Evolutionary conservation across 2,113 vertebrate species (phyloP).

Genomic region (Buteo buteo): DNA sequence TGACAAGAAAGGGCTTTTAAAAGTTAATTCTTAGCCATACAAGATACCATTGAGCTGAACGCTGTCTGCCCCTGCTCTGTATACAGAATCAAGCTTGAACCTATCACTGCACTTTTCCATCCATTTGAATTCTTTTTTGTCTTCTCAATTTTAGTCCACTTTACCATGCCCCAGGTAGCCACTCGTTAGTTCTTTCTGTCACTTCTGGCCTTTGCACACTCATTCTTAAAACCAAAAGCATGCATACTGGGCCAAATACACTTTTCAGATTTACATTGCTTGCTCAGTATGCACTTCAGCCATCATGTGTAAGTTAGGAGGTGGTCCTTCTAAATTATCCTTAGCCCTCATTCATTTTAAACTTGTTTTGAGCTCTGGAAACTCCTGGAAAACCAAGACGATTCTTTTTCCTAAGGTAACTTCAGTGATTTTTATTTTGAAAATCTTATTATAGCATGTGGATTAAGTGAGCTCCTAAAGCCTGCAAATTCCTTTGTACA

Average conservation of each 20-base stretch:
- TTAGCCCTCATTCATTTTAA: background rate
- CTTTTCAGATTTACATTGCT: background rate
- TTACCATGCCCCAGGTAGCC: background rate
- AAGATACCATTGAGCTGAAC: background rate
- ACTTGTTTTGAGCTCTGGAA: background rate
- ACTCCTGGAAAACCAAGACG: background rate
- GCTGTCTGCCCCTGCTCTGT: background rate
- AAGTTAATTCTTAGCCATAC: background rate
- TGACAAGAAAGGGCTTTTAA: background rate
- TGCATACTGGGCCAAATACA: background rate
- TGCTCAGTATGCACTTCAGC: background rate
- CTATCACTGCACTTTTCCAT: background rate
- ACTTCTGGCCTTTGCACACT: background rate
- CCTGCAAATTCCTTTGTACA: background rate
- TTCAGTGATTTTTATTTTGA: background rate
- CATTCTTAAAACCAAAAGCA: background rate
- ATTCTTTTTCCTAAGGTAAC: background rate
- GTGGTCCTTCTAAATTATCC: background rate
- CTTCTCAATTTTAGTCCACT: background rate
- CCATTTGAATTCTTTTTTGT: background rate
- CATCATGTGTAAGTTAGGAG: background rate
- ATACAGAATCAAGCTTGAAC: background rate
- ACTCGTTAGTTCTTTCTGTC: background rate
- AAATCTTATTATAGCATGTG: background rate
- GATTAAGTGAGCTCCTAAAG: background rate